Evolutionary conservation across 64 coral and sea anemone genomes (phyloP), one percentile per base, ranked within the genome.

Genomic region (Cladopsammia gracilis): DNA sequence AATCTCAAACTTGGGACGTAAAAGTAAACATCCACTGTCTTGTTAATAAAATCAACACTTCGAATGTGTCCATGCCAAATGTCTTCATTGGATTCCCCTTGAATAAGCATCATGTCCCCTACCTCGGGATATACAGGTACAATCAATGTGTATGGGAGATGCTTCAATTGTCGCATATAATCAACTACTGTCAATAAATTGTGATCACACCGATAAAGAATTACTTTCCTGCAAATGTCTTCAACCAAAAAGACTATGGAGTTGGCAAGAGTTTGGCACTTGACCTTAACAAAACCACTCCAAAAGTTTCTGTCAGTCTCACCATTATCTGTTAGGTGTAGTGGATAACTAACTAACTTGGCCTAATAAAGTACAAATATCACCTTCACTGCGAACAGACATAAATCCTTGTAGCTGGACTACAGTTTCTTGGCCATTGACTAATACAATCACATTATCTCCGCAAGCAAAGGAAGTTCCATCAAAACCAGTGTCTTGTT

Each of bases 251-350:
- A 89, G 25, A 89, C 9, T 12, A 89, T 62, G 25, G 87, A 43
- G 13, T 78, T 68, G 16, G 48, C 10, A 65, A 42, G 59, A 26
- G 76, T 76, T 70, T 78, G 56, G 62, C 57, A 50, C 19, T 53
- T 13, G 45, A 78, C 88, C n/a, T 77, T 90, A 65, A 78, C 88
- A 90, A 90, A 90, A 25, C 88, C 72, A 90, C 85, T 87, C 66
- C 85, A 87, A 70, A 25, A 87, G 8, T 58, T 20, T 72, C 45
- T 87, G 43, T 87, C 68, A 24, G n/a, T 19, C n/a, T 52, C 51
- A 34, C 65, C 48, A 73, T 50, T 87, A 3, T 87, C 66, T 87
- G 4, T 25, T 13, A 72, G 45, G 25, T 57, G 64, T 16, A 53
- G 72, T 22, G 67, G 85, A 70, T 53, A 87, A 48, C 12, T 58